phyloP scores from a whole-genome alignment of 1,140 invertebrate species.

The Zaprionus inermis region DNA sequence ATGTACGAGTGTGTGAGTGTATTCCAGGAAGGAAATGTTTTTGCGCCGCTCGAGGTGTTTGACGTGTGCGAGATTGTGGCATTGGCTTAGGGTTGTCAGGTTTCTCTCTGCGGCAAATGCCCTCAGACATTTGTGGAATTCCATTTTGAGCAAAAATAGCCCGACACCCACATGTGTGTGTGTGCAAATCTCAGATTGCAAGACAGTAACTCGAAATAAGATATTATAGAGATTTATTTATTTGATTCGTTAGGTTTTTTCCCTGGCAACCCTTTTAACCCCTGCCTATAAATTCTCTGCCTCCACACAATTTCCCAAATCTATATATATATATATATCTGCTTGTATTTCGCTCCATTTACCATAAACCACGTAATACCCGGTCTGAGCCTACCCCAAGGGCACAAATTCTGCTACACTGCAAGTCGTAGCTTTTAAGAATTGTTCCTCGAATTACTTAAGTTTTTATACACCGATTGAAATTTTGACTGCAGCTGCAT shows the following conservation, averaged over 20 bases:
- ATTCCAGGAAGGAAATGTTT: slow-evolving; percentile 59
- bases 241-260: neutral
- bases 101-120: slow-evolving; percentile 33
- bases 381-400: neutral
- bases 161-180: too few species aligned
- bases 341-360: too few species aligned
- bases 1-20: slow-evolving; percentile 14
- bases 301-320: too few species aligned
- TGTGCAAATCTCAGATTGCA: neutral
- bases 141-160: slow-evolving; percentile 28
- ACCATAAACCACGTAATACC: too few species aligned
- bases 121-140: slow-evolving; percentile 32
- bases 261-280: neutral
- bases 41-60: slow-evolving; percentile 56
- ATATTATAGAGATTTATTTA: neutral
- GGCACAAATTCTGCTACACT: neutral
- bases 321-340: neutral
- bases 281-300: neutral
- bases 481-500: neutral
- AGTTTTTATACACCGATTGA: neutral
- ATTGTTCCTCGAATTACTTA: neutral
- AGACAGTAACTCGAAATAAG: neutral
- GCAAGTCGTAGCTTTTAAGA: neutral
- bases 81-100: slow-evolving; percentile 59
- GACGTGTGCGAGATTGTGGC: slow-evolving; percentile 45